These are phyloP conservation scores for Glaucopsyche alexis DNA, from an alignment of 2,888 invertebrate genomes.

Conservation along the genomic window DNA sequence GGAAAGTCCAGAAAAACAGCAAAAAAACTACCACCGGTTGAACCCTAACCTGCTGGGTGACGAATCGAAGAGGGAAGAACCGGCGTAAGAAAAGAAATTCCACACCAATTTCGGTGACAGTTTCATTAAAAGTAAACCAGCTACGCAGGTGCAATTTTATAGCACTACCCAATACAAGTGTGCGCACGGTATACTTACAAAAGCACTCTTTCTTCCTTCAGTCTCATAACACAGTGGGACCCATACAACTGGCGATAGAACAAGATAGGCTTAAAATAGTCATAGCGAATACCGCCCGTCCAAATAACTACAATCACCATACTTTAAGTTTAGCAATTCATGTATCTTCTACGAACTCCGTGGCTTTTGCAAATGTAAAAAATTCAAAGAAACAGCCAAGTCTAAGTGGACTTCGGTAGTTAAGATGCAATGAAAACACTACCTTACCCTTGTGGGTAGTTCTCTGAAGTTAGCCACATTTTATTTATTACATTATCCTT, in stretches of 20 bases:
- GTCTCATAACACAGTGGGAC: too few species aligned
- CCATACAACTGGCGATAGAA: too few species aligned
- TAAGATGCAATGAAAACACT: background rate
- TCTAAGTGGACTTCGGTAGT: background rate
- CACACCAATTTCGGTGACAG: background rate
- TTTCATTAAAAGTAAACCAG: background rate
- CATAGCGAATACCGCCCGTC: background rate
- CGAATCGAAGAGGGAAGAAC: too few species aligned
- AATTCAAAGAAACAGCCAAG: slow-evolving; percentile 5
- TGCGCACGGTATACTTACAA: background rate
- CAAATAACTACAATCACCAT: background rate
- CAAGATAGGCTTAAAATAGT: too few species aligned
- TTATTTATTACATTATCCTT: background rate
- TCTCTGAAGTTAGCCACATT: background rate
- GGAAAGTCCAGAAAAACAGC: too few species aligned
- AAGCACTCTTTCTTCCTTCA: too few species aligned
- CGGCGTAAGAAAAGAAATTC: too few species aligned
- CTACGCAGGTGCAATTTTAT: too few species aligned
- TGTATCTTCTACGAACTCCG: background rate
- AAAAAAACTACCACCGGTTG: too few species aligned
- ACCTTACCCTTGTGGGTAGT: background rate
- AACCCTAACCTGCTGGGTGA: too few species aligned
- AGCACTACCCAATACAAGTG: background rate
- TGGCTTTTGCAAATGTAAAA: background rate
- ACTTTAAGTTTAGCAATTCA: background rate